These are phyloP conservation scores for Poecilia gillii DNA, from an alignment of 2,797 vertebrate genomes.

Conservation along the genomic window DNA sequence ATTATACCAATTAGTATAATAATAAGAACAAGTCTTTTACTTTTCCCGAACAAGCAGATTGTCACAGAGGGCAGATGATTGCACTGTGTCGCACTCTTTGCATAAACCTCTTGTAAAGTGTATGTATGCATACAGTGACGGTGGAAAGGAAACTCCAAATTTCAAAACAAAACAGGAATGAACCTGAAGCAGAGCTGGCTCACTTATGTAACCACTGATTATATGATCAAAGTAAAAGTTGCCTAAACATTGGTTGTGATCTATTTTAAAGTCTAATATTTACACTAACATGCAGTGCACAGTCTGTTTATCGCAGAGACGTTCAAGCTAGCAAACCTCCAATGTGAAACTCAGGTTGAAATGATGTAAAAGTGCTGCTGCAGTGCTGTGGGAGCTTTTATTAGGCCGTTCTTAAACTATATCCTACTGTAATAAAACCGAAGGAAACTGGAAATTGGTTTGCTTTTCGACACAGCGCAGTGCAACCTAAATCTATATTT, in stretches of 20 bases:
- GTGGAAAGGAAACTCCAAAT: neutral
- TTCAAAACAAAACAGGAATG: neutral
- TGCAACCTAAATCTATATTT: slow-evolving; percentile 52
- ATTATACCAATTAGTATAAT: neutral
- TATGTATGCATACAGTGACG: neutral
- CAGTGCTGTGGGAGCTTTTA: neutral
- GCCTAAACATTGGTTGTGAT: neutral
- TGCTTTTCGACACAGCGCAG: slow-evolving; percentile 33
- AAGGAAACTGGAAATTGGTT: neutral
- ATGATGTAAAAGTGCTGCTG: neutral
- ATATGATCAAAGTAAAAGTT: neutral
- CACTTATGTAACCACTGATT: neutral
- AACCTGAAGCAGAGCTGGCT: neutral
- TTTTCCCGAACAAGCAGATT: neutral
- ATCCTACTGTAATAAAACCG: slow-evolving; percentile 1
- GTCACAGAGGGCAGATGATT: neutral
- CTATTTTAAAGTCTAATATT: neutral
- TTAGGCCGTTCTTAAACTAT: neutral
- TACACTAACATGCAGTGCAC: neutral
- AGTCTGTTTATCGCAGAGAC: neutral
- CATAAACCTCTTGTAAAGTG: neutral
- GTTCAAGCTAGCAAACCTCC: neutral
- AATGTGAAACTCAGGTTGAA: neutral
- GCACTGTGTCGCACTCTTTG: neutral
- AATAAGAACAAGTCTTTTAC: neutral